Base-by-base conservation (phyloP, 2,113 vertebrate species). In the Phrynosoma platyrhinos region DNA sequence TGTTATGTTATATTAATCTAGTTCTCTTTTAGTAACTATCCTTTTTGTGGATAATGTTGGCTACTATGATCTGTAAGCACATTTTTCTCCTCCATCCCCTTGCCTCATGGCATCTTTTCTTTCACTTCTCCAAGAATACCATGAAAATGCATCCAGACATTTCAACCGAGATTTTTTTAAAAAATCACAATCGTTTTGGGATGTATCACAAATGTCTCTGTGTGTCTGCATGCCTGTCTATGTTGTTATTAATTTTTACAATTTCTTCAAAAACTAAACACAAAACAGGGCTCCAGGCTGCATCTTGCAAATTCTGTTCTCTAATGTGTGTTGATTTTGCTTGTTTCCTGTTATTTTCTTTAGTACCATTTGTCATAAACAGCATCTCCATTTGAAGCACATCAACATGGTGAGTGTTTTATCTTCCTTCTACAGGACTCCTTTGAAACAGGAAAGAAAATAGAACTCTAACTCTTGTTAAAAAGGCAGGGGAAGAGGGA, bases 111-210 rank as follows among this genome's bases (percentile, higher is more conserved):
- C 89, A 90, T 2, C n/a, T 12, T 92, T 94, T 85, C 81, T 87
- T 93, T 91, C 74, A 47, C 30, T 91, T 72, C 79, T 92, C 85
- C 77, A 86, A 80, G 47, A 92, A 94, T 94, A 89, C 94, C 93
- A 94, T 92, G 92, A 92, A 94, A 94, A 94, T 0, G 0, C 18
- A 88, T 82, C 64, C 87, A 91, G 79, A 92, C 83, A 90, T 89
- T 91, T 93, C 76, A 86, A 9, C n/a, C 83, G 36, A 88, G 75
- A 91, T 25, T 25, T 93, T 47, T 47, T 47, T 47, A 82, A 20
- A 88, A 80, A 87, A 83, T 66, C 86, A 89, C 30, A 91, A 52
- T 13, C 77, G 36, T 21, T 91, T 90, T 85, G 42, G 80, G 84
- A 88, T 80, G 92, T 91, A 53, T 85, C 83, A 90, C n/a, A 88